Percentiles rank a stretch among this genome's conserved stretches.
Evolutionary conservation across 2,113 vertebrate species (phyloP).

Genomic region (Grallaria varia): DNA sequence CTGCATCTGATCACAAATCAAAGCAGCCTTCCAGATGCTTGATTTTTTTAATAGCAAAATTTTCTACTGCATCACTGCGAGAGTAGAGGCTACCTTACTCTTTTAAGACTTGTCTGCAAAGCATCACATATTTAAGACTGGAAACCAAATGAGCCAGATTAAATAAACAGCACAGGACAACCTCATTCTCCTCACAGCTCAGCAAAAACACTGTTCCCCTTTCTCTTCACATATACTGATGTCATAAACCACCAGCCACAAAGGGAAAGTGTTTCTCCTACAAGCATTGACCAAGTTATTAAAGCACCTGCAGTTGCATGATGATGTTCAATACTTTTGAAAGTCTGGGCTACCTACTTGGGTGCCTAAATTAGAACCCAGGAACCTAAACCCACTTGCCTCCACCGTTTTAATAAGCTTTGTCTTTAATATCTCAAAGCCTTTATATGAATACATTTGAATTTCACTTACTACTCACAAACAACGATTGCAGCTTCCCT

Average conservation of each 20-base stretch:
- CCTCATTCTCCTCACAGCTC: neutral
- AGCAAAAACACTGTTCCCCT: neutral
- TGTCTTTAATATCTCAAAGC: neutral
- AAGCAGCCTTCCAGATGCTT: neutral
- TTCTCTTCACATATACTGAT: neutral
- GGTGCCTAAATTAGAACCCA: neutral
- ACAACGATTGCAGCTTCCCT: neutral
- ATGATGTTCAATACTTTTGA: neutral
- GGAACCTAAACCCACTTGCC: neutral
- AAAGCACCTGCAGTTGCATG: rapidly evolving
- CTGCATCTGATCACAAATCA: neutral
- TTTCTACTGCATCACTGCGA: neutral
- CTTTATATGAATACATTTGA: neutral
- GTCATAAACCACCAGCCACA: neutral
- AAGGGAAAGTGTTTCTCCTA: neutral
- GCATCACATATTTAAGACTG: neutral
- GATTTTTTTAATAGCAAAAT: neutral
- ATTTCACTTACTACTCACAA: neutral
- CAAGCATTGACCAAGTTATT: neutral
- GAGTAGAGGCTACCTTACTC: neutral
- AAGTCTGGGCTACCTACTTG: neutral
- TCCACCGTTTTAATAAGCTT: neutral
- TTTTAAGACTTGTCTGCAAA: neutral
- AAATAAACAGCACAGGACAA: neutral
- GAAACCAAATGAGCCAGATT: neutral